These are phyloP conservation scores for Lapara coniferarum DNA, from an alignment of 2,888 invertebrate species.

Conservation along the genomic window DNA sequence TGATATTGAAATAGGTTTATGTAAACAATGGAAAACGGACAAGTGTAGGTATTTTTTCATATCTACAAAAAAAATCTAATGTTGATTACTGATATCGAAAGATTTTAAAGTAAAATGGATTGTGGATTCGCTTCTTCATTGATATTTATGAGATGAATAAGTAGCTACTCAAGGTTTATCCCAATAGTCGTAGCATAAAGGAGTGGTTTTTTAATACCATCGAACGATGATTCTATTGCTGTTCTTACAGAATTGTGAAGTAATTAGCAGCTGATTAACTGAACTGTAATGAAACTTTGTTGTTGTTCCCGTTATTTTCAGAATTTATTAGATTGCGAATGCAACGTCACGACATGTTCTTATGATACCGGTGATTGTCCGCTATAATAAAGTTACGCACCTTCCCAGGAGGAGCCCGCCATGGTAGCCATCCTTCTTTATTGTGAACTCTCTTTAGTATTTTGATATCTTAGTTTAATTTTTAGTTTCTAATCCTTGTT, in stretches of 20 bases:
- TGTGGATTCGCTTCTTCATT: no score
- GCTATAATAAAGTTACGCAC: conserved; percentile 39
- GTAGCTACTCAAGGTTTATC: no score
- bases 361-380: conserved; percentile 17
- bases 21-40: no score
- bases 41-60: no score
- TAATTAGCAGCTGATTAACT: background rate
- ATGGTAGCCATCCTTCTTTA: conserved; percentile 50
- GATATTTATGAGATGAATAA: no score
- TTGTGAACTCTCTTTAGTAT: background rate
- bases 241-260: background rate
- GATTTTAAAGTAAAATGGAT: no score
- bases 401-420: conserved; percentile 67
- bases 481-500: background rate
- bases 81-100: no score
- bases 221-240: no score
- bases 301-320: conserved; percentile 23
- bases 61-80: no score
- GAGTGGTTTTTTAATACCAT: no score
- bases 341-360: conserved; percentile 27
- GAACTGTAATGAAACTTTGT: background rate
- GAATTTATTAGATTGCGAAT: background rate
- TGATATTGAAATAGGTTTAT: no score
- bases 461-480: background rate
- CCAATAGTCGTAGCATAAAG: no score